These are phyloP conservation scores for Ciconia nigra DNA, from an alignment of 2,797 vertebrate species.

Conservation along the genomic window DNA sequence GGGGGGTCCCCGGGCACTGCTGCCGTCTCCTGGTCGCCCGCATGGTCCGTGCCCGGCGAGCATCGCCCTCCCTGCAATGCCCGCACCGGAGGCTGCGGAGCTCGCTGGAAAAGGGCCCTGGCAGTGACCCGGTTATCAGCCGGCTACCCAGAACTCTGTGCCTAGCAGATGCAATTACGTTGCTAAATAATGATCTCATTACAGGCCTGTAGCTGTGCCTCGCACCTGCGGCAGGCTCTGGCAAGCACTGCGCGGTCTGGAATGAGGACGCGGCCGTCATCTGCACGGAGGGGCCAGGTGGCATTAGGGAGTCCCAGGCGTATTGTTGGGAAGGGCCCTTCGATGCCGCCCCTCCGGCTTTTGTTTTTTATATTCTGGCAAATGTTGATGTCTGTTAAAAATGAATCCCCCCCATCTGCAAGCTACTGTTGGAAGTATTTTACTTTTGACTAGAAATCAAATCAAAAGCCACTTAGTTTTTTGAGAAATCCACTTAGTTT, in stretches of 20 bases:
- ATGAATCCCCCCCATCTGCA: neutral
- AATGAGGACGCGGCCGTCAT: fast-evolving
- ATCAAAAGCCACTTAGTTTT: neutral
- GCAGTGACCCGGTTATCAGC: fast-evolving
- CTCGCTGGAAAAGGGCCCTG: fast-evolving
- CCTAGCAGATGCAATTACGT: too few relatives aligned
- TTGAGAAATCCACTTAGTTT: neutral
- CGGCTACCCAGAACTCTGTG: neutral
- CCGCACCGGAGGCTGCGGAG: fast-evolving
- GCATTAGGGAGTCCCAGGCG: fast-evolving
- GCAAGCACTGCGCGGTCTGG: neutral
- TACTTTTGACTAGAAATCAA: neutral
- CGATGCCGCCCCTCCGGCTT: neutral
- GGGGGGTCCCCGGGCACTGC: neutral
- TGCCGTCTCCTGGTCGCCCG: fast-evolving
- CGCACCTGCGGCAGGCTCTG: neutral
- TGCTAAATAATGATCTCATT: fast-evolving
- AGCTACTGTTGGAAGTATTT: neutral
- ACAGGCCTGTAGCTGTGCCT: neutral
- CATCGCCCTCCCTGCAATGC: fast-evolving
- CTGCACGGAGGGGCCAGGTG: fast-evolving
- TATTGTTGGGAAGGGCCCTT: neutral
- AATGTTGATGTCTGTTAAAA: neutral
- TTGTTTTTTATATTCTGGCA: neutral
- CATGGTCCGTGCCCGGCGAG: fast-evolving